Percentiles rank a stretch among this genome's conserved stretches.
Conservation (phyloP, 1,140 invertebrate species). For the Leguminivora glycinivorella region DNA sequence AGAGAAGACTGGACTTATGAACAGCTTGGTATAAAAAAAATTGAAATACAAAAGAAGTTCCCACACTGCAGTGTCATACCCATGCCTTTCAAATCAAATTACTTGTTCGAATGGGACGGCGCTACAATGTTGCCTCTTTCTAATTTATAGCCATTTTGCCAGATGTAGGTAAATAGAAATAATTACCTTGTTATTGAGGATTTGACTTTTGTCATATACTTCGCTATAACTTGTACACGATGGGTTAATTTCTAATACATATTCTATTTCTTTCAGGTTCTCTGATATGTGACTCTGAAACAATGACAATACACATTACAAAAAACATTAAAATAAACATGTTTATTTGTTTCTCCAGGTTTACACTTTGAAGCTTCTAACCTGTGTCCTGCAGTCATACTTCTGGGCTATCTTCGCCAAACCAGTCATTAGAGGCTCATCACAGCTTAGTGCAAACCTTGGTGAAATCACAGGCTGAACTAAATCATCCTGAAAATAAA, state of each 20-base stretch:
- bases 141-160: too few species aligned
- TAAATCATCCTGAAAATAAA: constrained; percentile 82
- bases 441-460: constrained; percentile 91
- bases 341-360: too few species aligned
- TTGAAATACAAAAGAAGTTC: too few species aligned
- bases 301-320: constrained; percentile 48
- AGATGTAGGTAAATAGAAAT: not conserved
- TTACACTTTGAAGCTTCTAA: constrained; percentile 53
- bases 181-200: constrained; percentile 84
- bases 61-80: too few species aligned
- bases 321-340: too few species aligned
- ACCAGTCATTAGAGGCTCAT: constrained; percentile 83
- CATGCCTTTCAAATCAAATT: too few species aligned
- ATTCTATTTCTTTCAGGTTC: constrained; percentile 85
- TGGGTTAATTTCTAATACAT: constrained; percentile 82
- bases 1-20: too few species aligned
- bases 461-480: constrained; percentile 92
- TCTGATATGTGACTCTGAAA: constrained; percentile 92
- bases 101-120: too few species aligned
- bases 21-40: too few species aligned
- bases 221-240: constrained; percentile 83
- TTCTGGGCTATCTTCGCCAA: constrained; percentile 85
- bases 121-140: too few species aligned
- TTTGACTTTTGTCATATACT: constrained; percentile 86
- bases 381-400: constrained; percentile 88